Conservation (phyloP, 2,113 vertebrate genomes). For the Ophthalmolycus amberensis region DNA sequence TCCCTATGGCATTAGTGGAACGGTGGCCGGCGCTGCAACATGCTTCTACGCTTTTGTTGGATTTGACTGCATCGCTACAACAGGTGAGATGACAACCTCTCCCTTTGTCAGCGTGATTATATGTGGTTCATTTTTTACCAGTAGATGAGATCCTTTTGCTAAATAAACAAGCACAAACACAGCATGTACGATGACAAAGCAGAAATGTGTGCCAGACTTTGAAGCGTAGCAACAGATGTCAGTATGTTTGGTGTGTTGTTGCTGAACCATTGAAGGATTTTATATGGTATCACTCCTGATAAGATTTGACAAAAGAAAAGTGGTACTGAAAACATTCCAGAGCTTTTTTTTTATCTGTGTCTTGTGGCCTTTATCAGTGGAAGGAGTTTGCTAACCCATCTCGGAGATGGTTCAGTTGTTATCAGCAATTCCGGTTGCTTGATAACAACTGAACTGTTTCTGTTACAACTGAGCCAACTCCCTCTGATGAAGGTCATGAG, state of each 20-base stretch:
- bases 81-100: slow-evolving; percentile 68
- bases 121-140: neutral
- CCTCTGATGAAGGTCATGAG: neutral
- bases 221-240: neutral
- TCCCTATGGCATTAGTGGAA: slow-evolving; percentile 87
- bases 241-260: neutral
- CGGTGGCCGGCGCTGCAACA: slow-evolving; percentile 87
- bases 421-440: neutral
- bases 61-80: slow-evolving; percentile 91
- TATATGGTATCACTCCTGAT: neutral
- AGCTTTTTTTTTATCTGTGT: neutral
- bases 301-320: neutral
- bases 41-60: slow-evolving; percentile 93
- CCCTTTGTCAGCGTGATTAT: neutral
- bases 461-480: neutral
- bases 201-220: neutral
- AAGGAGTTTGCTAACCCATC: neutral
- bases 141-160: neutral
- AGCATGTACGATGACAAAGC: neutral
- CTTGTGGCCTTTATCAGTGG: neutral
- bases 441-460: neutral
- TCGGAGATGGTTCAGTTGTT: neutral
- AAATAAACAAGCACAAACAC: neutral
- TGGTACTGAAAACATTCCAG: neutral
- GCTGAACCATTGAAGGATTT: neutral